Evolutionary conservation across 2,888 invertebrate genomes (phyloP).

Genomic region (Eupithecia pulchellata): DNA sequence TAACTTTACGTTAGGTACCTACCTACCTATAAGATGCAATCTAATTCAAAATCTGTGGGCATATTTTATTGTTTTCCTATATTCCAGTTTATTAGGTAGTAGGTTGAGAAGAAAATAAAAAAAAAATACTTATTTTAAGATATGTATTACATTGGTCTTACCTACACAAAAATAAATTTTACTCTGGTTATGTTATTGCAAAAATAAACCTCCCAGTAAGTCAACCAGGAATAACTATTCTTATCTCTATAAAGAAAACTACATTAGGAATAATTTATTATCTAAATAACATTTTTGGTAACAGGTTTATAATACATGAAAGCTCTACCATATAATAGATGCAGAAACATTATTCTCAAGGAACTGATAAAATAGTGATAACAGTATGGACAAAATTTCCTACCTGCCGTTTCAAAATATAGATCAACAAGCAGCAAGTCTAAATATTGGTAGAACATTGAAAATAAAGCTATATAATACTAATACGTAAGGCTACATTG

Average conservation of each 20-base stretch:
- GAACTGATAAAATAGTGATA: slow-evolving; percentile 34
- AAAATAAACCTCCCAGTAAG: slow-evolving; percentile 81
- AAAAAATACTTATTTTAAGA: slow-evolving; percentile 56
- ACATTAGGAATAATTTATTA: slow-evolving; percentile 72
- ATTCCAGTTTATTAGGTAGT: background rate
- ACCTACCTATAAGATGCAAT: background rate
- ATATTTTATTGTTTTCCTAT: background rate
- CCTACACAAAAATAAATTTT: slow-evolving; percentile 83
- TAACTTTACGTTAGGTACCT: background rate
- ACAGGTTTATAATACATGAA: slow-evolving; percentile 73
- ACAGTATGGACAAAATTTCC: slow-evolving; percentile 56
- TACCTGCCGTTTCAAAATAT: slow-evolving; percentile 44
- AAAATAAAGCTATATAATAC: slow-evolving; percentile 23
- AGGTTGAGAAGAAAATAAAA: slow-evolving; percentile 12
- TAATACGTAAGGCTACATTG: slow-evolving; percentile 13
- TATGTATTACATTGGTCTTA: slow-evolving; percentile 84
- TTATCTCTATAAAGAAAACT: slow-evolving; percentile 68
- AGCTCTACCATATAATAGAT: slow-evolving; percentile 53
- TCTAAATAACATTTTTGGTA: slow-evolving; percentile 80
- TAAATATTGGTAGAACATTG: background rate
- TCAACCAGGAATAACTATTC: slow-evolving; percentile 78
- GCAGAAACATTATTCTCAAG: slow-evolving; percentile 44
- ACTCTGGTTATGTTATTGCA: slow-evolving; percentile 71
- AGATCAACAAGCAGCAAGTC: background rate
- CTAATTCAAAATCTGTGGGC: background rate